Base-by-base conservation (phyloP, 2,113 vertebrate species). In the Polypterus bichir region DNA sequence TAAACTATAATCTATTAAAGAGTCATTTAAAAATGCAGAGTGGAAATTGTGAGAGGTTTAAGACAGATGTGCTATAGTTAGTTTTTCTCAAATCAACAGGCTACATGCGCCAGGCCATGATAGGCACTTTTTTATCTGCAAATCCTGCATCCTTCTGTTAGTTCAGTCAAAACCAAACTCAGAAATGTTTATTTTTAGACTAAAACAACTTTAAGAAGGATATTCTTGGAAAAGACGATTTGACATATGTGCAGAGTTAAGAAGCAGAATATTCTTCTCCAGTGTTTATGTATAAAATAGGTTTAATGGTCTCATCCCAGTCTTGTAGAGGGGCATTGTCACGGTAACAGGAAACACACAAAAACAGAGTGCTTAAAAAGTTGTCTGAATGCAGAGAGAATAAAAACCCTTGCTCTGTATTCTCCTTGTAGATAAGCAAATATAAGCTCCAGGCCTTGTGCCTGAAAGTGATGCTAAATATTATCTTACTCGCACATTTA, bases 331-430 rank as follows among this genome's bases (percentile, higher is more conserved):
- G 27, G 61, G 44, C 47, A 65, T 73, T 62, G 64, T 69, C 70
- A 66, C 68, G 61, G 66, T 66, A 72, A 62, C 68, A 1, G 0
- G 65, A 73, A 47, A 57, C 67, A 51, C 6, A 73, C 70, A 65
- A 44, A 60, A 9, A 49, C 47, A 65, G 69, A 68, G 63, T 61
- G 60, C 59, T 57, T 2, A 10, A 46, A 62, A 61, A 49, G 1
- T 68, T 66, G 67, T 46, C 9, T 66, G 62, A 54, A 27, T 27
- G 27, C 0, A 0, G 49, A 51, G 53, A 64, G 62, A 66, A 51
- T 51, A 51, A 71, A 63, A 44, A 46, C 49, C 44, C 27, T 46
- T 10, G 59, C 64, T 53, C 54, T 67, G 27, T 66, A 67, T 68
- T 76, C 71, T 27, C 27, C 27, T 27, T 2, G 10, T 10, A 5